Percentiles rank a stretch among this genome's conserved stretches.
Evolutionary conservation across 2,888 invertebrate genomes (phyloP).

Genomic region (Trissonchulus latispiculum): DNA sequence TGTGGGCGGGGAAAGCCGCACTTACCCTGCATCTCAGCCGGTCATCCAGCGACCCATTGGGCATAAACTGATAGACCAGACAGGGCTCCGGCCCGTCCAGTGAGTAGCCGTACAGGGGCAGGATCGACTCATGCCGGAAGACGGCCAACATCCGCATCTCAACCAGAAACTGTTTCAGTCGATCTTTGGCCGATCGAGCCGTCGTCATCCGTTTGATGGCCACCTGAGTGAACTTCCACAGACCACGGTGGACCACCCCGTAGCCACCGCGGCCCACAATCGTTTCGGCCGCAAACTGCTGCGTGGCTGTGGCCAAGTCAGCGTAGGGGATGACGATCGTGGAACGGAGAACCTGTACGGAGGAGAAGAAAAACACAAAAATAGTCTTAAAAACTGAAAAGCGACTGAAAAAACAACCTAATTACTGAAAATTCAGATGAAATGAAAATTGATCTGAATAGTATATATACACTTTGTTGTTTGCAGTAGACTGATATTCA

Average conservation of each 20-base stretch:
- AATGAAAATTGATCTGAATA: no score
- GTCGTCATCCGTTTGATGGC: constrained; percentile 76
- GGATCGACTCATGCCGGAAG: constrained; percentile 77
- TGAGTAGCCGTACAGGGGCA: constrained; percentile 75
- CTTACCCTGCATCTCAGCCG: constrained; percentile 55
- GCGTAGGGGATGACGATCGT: constrained; percentile 57
- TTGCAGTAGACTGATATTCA: no score
- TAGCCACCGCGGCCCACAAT: constrained; percentile 76
- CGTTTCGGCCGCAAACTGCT: constrained; percentile 62
- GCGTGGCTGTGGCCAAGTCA: constrained; percentile 65
- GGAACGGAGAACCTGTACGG: constrained; percentile 35
- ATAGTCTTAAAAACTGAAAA: no score
- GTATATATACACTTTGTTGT: no score
- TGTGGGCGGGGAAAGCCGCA: constrained; percentile 15
- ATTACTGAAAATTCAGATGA: no score
- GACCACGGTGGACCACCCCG: constrained; percentile 77
- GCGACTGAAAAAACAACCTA: no score
- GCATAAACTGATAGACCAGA: constrained; percentile 83
- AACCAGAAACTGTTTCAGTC: constrained; percentile 43
- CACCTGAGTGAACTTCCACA: constrained; percentile 73
- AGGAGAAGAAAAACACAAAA: no score
- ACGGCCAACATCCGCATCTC: constrained; percentile 44
- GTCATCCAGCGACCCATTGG: constrained; percentile 79
- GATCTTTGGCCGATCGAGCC: no score
- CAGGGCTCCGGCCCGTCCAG: constrained; percentile 70